Evolutionary conservation across 2,888 invertebrate species (phyloP).

Genomic region (Fragum whitleyi): DNA sequence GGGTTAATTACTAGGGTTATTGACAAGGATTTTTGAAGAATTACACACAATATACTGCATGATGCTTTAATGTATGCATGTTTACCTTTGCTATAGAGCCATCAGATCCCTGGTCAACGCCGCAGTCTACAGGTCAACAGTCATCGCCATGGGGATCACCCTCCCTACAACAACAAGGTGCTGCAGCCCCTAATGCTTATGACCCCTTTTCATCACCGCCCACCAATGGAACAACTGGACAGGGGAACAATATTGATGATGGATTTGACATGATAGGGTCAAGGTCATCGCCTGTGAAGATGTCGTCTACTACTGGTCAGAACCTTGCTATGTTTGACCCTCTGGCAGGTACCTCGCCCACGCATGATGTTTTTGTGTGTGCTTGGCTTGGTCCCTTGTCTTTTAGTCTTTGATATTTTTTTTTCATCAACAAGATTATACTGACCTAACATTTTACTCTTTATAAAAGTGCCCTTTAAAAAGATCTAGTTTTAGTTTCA

Average conservation of each 20-base stretch:
- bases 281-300: slow-evolving; percentile 75
- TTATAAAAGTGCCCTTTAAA: too few species aligned
- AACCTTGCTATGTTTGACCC: slow-evolving; percentile 78
- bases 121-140: slow-evolving; percentile 38
- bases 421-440: neutral
- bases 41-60: neutral
- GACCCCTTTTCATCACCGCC: slow-evolving; percentile 56
- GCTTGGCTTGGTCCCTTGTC: slow-evolving; percentile 26
- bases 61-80: slow-evolving; percentile 17
- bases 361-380: slow-evolving; percentile 39
- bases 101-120: slow-evolving; percentile 74
- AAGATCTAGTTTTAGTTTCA: too few species aligned
- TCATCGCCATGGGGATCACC: slow-evolving; percentile 55
- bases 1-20: too few species aligned
- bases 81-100: slow-evolving; percentile 18
- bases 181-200: slow-evolving; percentile 53
- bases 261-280: slow-evolving; percentile 82
- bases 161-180: slow-evolving; percentile 28
- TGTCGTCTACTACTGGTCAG: slow-evolving; percentile 51
- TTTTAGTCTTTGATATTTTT: neutral
- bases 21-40: too few species aligned
- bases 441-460: neutral
- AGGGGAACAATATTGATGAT: slow-evolving; percentile 77
- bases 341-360: slow-evolving; percentile 69
- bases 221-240: slow-evolving; percentile 67